These are phyloP conservation scores for Drosophila simulans DNA, from an alignment of 1,140 invertebrate genomes.

Conservation along the genomic window DNA sequence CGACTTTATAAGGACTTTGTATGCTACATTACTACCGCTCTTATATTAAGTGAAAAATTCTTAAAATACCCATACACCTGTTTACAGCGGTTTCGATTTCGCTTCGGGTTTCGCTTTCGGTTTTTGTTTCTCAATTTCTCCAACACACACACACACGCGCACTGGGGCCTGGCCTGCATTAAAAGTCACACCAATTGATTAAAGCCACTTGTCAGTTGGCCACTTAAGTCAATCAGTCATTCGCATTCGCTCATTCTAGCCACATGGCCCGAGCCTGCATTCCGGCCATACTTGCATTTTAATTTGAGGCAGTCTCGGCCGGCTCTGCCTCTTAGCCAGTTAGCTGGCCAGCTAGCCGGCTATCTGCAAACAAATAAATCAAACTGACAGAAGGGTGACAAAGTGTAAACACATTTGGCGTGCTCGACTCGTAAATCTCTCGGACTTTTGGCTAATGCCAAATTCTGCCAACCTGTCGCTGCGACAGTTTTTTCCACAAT, in stretches of 20 bases:
- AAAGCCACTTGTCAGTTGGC: constrained; percentile 74
- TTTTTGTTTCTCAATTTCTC: constrained; percentile 42
- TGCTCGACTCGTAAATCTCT: constrained; percentile 78
- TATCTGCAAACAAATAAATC: constrained; percentile 83
- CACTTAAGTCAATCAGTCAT: constrained; percentile 81
- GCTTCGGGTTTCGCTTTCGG: neutral
- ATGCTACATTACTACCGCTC: too few species aligned
- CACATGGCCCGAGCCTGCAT: constrained; percentile 64
- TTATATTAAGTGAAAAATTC: neutral
- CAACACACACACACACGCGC: neutral
- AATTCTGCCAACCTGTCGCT: constrained; percentile 60
- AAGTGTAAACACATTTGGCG: constrained; percentile 84
- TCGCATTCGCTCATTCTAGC: constrained; percentile 59
- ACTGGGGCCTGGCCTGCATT: constrained; percentile 3
- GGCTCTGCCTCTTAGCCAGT: constrained; percentile 22
- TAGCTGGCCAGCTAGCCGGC: constrained; percentile 25
- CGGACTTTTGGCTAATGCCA: constrained; percentile 74
- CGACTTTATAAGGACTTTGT: neutral
- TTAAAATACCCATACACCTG: neutral
- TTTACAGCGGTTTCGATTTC: constrained; percentile 12
- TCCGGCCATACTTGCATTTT: constrained; percentile 82
- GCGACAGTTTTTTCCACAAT: constrained; percentile 40
- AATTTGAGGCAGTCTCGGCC: constrained; percentile 67
- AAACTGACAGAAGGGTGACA: constrained; percentile 84
- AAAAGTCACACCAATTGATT: constrained; percentile 69